Conservation (phyloP, 2,113 vertebrate species). For the Sitta europaea region DNA sequence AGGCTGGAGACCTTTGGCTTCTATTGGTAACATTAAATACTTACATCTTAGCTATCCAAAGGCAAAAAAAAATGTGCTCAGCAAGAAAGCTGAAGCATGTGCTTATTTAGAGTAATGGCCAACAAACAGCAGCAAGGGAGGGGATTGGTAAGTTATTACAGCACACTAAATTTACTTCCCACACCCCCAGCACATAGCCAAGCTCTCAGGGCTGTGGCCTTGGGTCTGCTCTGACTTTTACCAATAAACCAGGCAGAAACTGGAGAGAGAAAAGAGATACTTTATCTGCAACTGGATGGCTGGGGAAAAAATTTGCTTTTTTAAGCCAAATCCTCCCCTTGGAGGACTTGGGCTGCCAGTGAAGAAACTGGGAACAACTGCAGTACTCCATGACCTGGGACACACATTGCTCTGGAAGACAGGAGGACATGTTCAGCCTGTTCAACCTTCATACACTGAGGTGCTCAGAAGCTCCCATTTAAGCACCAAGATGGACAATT, state of each 20-base stretch:
- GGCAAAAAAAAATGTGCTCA: neutral
- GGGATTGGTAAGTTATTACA: neutral
- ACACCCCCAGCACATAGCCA: accelerated
- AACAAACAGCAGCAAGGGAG: neutral
- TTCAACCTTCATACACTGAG: neutral
- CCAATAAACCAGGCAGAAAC: neutral
- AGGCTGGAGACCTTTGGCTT: neutral
- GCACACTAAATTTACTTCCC: neutral
- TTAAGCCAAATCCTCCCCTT: neutral
- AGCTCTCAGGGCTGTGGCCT: neutral
- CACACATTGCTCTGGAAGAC: neutral
- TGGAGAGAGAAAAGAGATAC: neutral
- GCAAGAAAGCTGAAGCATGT: neutral
- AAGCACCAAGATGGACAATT: neutral
- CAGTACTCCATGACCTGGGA: neutral
- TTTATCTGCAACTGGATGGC: neutral
- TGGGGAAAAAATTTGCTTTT: neutral
- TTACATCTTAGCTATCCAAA: neutral
- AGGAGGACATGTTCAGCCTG: neutral
- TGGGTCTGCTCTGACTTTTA: neutral
- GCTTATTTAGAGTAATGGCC: neutral
- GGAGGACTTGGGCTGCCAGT: neutral
- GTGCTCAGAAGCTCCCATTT: neutral
- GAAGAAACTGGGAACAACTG: neutral
- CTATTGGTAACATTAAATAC: neutral